Base-by-base conservation (phyloP, 2,113 vertebrate genomes). In the Caranx melampygus region DNA sequence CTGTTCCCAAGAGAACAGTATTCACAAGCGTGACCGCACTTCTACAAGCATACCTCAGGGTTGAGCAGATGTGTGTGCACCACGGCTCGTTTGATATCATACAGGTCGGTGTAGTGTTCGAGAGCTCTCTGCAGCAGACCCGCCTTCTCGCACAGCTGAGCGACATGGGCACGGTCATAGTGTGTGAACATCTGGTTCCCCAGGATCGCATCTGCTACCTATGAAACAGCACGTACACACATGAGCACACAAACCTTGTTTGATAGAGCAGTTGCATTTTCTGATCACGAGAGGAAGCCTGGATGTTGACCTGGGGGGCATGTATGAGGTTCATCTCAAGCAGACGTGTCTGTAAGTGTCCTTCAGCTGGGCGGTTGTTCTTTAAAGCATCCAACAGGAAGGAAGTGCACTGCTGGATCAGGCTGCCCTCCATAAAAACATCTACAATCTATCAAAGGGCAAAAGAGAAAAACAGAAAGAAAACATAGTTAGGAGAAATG, bases 151-250 rank as follows among this genome's bases (percentile, higher is more conserved):
- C 97, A 98, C 75, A 99, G 93, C 94, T 98, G 97, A 79, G 97
- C 97, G 18, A 98, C 92, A 3, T 98, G 96, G 64, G 96, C 92
- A 35, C 95, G 95, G 80, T 98, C 96, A 1, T 98, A 98, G 87
- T 97, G 97, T 0, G 96, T 97, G 91, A 98, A 98, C 97, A 98
- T 98, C 86, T 98, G 96, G 89, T 98, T 99, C 79, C 96, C 97
- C 4, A 99, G 94, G 85, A 99, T 97, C 8, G 97, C 97, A 88
- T 98, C 97, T 85, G 97, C 97, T 72, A 98, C 97, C 97, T 99
- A 42, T 8, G 71, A 40, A 81, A 88, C 54, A 73, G 47, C 10
- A 2, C 12, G 71, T 1, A 64, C 62, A 49, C 57, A 78, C 72
- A 74, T 71, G 58, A 72, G 62, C 20, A 76, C 37, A 78, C 74